Base-by-base conservation (phyloP, 2,888 invertebrate species). In the Drosophila antonietae region DNA sequence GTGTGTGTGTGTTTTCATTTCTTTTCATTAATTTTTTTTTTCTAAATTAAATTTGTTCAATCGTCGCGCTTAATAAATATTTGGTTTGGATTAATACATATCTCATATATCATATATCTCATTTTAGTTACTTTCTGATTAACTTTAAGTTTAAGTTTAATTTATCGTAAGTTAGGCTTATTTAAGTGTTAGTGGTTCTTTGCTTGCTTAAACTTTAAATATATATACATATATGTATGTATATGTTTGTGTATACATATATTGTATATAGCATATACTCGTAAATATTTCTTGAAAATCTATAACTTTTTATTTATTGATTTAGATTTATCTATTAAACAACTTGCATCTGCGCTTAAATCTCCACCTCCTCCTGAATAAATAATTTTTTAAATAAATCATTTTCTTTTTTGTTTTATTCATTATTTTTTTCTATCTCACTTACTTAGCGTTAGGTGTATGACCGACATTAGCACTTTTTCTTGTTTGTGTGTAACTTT, bases 101-200 rank as follows among this genome's bases (percentile, higher is more conserved):
- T 78, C 72, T 71, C 68, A 75, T 75, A 75, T 73, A 72, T 68
- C 57, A 64, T 68, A 76, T 73, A 75, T 76, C 73, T 69, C 78
- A 43, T 57, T 70, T 69, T 68, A 79, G 70, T 85, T 81, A 73
- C 70, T 76, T 81, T 83, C 70, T 75, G 80, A 75, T 74, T 74
- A 74, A 70, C 61, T 63, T 75, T 75, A 75, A 77, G 70, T 72
- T 86, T 76, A 73, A 70, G 65, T 76, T 81, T 77, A 73, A 68
- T 80, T 72, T 80, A 87, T 73, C 82, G 78, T 85, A 87, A 78
- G 72, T 87, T 79, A 83, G 79, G 81, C 80, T 84, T 88, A 81
- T 80, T 88, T 88, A 89, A 81, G 86, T 87, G 80, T 88, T 79
- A 88, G 89, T 89, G 89, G 89, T 89, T 85, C 89, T 89, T 86